phyloP scores from a whole-genome alignment of 2,888 invertebrate species.

The Ichneumoninae sp. region DNA sequence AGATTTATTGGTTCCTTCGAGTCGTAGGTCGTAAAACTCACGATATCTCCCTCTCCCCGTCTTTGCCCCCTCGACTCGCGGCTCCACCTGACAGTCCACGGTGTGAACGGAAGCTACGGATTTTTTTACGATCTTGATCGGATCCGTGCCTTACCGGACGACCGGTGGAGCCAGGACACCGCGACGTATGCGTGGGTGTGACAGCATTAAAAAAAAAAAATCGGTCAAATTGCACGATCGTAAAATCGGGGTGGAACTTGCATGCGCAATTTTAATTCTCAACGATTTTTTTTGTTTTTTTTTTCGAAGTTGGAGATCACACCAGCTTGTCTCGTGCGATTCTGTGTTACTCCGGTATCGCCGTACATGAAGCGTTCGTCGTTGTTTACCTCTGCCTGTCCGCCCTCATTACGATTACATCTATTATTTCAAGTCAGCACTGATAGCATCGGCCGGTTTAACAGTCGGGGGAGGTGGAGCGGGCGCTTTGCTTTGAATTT shows the following conservation, averaged over 20 bases:
- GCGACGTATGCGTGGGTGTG: not conserved
- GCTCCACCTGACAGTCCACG: slow-evolving; percentile 55
- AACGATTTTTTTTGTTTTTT: too few relatives aligned
- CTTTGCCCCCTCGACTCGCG: not conserved
- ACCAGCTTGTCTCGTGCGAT: not conserved
- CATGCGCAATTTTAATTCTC: not conserved
- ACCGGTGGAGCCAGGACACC: not conserved
- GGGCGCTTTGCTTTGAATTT: slow-evolving; percentile 52
- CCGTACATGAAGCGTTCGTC: not conserved
- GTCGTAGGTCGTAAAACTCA: slow-evolving; percentile 37
- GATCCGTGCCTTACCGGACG: not conserved
- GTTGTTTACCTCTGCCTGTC: slow-evolving; percentile 21
- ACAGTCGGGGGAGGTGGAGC: slow-evolving; percentile 21
- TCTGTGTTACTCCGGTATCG: not conserved
- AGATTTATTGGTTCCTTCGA: slow-evolving; percentile 82
- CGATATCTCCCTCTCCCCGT: slow-evolving; percentile 1
- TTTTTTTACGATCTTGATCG: slow-evolving; percentile 78
- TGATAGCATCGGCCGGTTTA: slow-evolving; percentile 56
- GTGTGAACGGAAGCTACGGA: slow-evolving; percentile 82
- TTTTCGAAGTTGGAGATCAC: not conserved
- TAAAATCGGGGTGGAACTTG: not conserved
- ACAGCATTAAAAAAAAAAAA: not conserved
- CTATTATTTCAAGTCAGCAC: slow-evolving; percentile 54
- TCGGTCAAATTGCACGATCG: not conserved
- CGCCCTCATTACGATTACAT: slow-evolving; percentile 54